Evolutionary conservation across 2,113 vertebrate species (phyloP).

Genomic region (Bagarius yarrelli): DNA sequence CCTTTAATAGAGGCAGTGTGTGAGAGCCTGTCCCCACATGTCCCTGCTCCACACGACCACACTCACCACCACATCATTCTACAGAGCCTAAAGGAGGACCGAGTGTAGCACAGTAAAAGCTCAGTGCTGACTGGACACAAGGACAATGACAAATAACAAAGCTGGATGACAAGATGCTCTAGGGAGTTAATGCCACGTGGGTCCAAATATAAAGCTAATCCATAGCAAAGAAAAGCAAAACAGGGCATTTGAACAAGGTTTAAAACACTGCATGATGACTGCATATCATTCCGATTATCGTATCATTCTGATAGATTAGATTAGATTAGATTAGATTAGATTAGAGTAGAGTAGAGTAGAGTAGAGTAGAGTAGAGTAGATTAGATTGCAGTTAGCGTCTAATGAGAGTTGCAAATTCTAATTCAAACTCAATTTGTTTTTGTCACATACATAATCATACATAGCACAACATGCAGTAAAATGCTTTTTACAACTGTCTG

Average conservation of each 20-base stretch:
- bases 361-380: too few relatives aligned
- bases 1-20: constrained; percentile 52
- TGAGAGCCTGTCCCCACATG: constrained; percentile 46
- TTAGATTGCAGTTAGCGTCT: too few relatives aligned
- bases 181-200: not conserved
- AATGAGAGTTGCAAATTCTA: too few relatives aligned
- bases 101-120: not conserved
- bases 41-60: constrained; percentile 42
- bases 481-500: too few relatives aligned
- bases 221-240: constrained; percentile 5
- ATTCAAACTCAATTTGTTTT: too few relatives aligned
- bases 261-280: not conserved
- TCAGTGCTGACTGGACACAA: constrained; percentile 7
- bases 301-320: too few relatives aligned
- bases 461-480: too few relatives aligned
- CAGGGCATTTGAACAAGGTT: not conserved
- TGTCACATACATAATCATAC: too few relatives aligned
- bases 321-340: too few relatives aligned
- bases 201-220: constrained; percentile 4
- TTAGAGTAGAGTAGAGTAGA: too few relatives aligned
- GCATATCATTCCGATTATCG: not conserved
- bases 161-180: not conserved
- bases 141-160: constrained; percentile 7
- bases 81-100: not conserved
- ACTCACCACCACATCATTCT: constrained; percentile 31